Evolutionary conservation across 2,797 vertebrate genomes (phyloP).

Genomic region (Gallirallus australis): DNA sequence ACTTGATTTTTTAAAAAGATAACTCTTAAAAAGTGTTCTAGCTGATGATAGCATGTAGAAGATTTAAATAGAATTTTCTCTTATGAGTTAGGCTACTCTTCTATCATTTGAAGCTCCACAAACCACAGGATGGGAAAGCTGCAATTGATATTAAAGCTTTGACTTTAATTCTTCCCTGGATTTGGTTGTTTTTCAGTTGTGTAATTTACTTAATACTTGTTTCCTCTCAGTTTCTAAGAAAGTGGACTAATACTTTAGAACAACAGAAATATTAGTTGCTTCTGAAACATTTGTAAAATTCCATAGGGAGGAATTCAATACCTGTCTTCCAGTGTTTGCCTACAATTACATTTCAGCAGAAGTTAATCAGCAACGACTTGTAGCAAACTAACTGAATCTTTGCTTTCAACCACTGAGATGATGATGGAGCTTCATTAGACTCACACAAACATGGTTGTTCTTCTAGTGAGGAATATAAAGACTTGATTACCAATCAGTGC

Average conservation of each 20-base stretch:
- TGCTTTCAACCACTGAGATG: neutral
- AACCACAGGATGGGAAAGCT: neutral
- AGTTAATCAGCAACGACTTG: neutral
- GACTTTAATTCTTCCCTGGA: neutral
- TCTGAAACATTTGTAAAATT: neutral
- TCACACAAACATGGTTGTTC: neutral
- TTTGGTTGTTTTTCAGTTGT: neutral
- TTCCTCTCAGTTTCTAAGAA: neutral
- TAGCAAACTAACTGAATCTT: neutral
- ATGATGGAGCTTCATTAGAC: neutral
- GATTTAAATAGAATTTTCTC: neutral
- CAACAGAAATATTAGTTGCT: neutral
- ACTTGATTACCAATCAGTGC: neutral
- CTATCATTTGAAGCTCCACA: neutral
- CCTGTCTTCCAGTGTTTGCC: neutral
- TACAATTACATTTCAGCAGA: neutral
- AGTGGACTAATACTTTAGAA: neutral
- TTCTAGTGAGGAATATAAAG: neutral
- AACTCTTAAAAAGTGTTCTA: neutral
- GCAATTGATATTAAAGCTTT: neutral
- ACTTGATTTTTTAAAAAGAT: neutral
- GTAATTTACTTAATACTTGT: neutral
- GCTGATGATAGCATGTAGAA: neutral
- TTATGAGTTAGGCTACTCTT: neutral
- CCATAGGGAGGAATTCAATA: neutral